Evolutionary conservation across 2,797 vertebrate species (phyloP).

Genomic region (Antrozous pallidus): DNA sequence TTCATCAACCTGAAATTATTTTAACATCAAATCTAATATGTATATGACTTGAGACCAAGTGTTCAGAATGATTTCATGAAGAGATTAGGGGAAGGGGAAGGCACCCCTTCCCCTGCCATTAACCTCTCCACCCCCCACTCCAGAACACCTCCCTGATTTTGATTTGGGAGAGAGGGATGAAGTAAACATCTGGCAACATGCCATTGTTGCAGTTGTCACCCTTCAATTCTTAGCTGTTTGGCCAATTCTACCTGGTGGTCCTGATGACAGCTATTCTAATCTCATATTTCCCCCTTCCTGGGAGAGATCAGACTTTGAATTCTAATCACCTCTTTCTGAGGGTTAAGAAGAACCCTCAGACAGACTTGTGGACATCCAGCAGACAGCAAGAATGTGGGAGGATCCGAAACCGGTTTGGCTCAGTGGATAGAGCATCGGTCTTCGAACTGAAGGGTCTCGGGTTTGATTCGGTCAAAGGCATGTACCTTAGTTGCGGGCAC

Average conservation of each 20-base stretch:
- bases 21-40: conserved; percentile 16
- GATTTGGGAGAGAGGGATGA: neutral
- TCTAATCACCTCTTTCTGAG: conserved; percentile 16
- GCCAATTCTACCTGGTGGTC: neutral
- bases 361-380: neutral
- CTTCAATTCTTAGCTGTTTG: neutral
- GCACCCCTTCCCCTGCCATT: neutral
- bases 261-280: neutral
- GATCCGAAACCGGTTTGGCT: too few relatives aligned
- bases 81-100: too few relatives aligned
- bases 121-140: neutral
- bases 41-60: neutral
- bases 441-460: too few relatives aligned
- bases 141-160: neutral
- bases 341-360: neutral
- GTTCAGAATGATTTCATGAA: neutral
- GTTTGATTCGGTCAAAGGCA: too few relatives aligned
- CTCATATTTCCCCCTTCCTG: neutral
- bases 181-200: neutral
- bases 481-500: too few relatives aligned
- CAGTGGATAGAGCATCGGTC: too few relatives aligned
- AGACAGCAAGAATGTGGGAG: neutral
- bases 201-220: neutral
- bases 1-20: conserved; percentile 48
- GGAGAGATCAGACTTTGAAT: neutral